A percentile compares a stretch with the other conserved stretches of the same genome.
These are phyloP conservation scores for Troglohyphantes excavatus DNA, from an alignment of 2,888 invertebrate species.

Conservation along the genomic window DNA sequence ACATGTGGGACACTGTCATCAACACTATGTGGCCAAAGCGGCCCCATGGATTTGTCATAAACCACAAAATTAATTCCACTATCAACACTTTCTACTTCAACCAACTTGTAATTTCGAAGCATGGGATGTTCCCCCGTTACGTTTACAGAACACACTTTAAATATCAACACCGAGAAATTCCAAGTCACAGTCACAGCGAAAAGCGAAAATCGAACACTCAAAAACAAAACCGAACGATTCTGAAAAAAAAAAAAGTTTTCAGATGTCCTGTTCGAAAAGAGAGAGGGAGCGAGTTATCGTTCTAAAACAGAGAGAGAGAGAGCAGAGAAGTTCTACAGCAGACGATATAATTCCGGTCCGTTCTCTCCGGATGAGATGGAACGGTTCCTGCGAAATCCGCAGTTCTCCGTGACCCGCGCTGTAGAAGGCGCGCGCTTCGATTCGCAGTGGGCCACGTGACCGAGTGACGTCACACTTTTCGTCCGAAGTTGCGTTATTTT, in stretches of 20 bases:
- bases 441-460: conserved; percentile 45
- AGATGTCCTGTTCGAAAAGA: conserved; percentile 3
- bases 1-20: conserved; percentile 25
- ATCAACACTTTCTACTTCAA: no score
- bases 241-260: neutral
- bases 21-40: conserved; percentile 48
- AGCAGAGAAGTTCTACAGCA: conserved; percentile 33
- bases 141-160: neutral
- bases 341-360: conserved; percentile 37
- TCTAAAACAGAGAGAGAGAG: conserved; percentile 2
- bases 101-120: no score
- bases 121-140: no score
- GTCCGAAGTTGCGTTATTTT: conserved; percentile 44
- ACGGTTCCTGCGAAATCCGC: conserved; percentile 63
- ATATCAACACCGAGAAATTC: neutral
- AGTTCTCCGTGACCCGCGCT: conserved; percentile 70
- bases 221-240: neutral
- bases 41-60: conserved; percentile 58
- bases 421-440: conserved; percentile 75
- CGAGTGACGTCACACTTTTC: conserved; percentile 59
- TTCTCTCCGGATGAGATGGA: conserved; percentile 35
- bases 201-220: neutral
- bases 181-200: neutral
- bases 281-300: neutral
- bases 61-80: neutral